Conservation (phyloP, 2,888 invertebrate genomes). For the Temnothorax rugatulus region DNA sequence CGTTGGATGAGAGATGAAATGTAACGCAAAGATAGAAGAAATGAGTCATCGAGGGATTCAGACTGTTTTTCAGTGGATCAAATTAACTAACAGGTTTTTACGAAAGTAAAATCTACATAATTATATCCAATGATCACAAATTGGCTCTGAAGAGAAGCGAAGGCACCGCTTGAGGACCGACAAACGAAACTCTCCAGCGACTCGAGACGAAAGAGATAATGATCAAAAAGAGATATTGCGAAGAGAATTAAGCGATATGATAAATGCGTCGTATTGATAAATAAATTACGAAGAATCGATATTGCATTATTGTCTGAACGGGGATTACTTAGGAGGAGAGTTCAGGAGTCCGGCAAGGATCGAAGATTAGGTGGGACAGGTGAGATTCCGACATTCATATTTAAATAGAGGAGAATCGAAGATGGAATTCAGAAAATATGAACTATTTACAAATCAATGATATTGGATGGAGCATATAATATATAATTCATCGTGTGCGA, state of each 20-base stretch:
- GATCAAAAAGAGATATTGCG: neutral
- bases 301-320: neutral
- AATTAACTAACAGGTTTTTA: neutral
- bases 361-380: conserved; percentile 5
- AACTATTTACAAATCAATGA: neutral
- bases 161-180: neutral
- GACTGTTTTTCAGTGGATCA: neutral
- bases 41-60: neutral
- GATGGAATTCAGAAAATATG: neutral
- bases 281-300: conserved; percentile 13
- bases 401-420: neutral
- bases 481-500: neutral
- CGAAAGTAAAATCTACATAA: neutral
- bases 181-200: neutral
- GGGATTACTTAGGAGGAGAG: conserved; percentile 10
- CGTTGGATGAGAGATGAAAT: conserved; percentile 15
- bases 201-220: neutral
- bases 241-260: conserved; percentile 6
- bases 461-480: neutral
- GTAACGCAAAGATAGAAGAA: neutral
- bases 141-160: neutral
- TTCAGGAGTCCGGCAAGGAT: neutral
- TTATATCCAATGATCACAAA: neutral
- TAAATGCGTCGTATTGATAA: conserved; percentile 14
- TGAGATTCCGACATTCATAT: conserved; percentile 24